Percentiles rank a stretch among this genome's conserved stretches.
These are phyloP conservation scores for Perca fluviatilis DNA, from an alignment of 2,113 vertebrate genomes.

Conservation along the genomic window DNA sequence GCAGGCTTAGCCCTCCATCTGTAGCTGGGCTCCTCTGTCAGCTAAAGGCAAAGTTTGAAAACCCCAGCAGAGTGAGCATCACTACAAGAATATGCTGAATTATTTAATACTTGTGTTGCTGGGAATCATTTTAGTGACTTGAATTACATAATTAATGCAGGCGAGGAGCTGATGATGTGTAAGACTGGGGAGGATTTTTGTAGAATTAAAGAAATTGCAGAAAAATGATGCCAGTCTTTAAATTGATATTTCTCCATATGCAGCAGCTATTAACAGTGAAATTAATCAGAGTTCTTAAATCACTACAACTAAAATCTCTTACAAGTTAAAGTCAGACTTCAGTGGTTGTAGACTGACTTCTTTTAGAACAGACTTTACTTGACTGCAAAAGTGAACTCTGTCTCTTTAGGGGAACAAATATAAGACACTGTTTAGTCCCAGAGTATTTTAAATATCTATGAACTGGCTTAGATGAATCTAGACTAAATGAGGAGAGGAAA, in stretches of 20 bases:
- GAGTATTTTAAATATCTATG: conserved; percentile 19
- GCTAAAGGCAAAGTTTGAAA: conserved; percentile 65
- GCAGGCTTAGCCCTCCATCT: conserved; percentile 79
- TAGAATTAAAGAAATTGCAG: background rate
- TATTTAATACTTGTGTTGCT: background rate
- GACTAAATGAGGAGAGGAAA: conserved; percentile 8
- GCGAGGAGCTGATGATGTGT: background rate
- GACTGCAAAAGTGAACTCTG: background rate
- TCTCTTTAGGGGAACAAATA: background rate
- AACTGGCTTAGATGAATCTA: conserved; percentile 24
- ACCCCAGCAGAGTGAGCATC: conserved; percentile 43
- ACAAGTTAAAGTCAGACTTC: background rate
- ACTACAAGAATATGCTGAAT: background rate
- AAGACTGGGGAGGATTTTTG: too few species aligned
- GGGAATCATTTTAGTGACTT: background rate
- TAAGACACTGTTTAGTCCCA: background rate
- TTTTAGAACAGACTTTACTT: background rate
- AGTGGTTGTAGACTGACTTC: background rate
- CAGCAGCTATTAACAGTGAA: background rate
- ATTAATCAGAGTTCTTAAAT: background rate
- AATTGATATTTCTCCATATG: background rate
- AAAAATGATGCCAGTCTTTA: background rate
- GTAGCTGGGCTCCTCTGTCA: conserved; percentile 66
- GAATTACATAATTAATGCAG: background rate
- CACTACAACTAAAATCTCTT: too few species aligned